Percentiles rank a stretch among this genome's conserved stretches.
These are phyloP conservation scores for Acipenser oxyrinchus DNA, from an alignment of 2,797 vertebrate species.

Conservation along the genomic window DNA sequence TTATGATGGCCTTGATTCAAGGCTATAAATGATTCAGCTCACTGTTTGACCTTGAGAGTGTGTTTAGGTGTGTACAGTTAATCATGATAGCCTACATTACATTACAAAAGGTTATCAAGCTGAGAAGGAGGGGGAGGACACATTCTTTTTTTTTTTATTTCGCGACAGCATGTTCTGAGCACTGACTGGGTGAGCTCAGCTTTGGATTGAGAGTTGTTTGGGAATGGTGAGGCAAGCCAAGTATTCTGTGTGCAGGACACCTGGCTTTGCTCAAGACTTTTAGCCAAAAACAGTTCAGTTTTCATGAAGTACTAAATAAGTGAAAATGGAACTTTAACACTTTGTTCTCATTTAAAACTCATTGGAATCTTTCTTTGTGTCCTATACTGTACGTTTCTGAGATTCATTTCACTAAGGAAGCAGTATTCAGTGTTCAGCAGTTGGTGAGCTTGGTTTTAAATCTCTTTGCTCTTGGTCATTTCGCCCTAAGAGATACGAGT, in stretches of 20 bases:
- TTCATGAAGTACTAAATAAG: background rate
- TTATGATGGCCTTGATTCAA: no score
- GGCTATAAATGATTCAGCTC: no score
- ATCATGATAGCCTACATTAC: no score
- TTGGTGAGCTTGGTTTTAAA: no score
- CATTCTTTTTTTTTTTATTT: no score
- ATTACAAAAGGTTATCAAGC: no score
- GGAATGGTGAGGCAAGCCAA: background rate
- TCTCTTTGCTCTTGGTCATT: no score
- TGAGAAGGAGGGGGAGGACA: no score
- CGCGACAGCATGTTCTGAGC: background rate
- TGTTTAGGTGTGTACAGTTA: no score
- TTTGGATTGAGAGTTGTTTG: background rate
- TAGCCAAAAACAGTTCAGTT: background rate
- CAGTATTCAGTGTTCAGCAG: background rate
- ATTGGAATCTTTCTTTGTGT: background rate
- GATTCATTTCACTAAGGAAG: background rate
- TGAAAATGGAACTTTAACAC: background rate
- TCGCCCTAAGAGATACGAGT: no score
- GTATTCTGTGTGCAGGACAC: background rate
- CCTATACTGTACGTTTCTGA: background rate
- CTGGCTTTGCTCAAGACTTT: constrained; percentile 2
- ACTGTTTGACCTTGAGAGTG: no score
- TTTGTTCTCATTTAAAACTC: background rate
- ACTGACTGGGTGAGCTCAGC: background rate